Conservation (phyloP, 2,797 vertebrate genomes). For the Xiphophorus birchmanni region DNA sequence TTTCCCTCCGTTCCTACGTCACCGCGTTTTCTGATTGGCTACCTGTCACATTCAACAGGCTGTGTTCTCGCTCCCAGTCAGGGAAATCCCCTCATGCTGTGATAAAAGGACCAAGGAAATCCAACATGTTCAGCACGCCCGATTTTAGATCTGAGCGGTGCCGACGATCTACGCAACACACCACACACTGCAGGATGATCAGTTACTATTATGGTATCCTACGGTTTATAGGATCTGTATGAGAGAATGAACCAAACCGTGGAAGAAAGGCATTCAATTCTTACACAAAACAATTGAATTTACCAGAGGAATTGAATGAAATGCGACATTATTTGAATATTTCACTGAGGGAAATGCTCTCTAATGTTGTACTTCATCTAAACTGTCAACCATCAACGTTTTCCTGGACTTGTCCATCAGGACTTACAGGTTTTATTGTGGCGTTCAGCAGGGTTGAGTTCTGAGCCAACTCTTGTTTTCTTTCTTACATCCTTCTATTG, state of each 20-base stretch:
- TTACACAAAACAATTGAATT: neutral
- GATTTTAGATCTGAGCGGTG: no score
- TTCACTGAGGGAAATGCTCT: neutral
- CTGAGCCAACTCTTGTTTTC: neutral
- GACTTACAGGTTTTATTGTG: neutral
- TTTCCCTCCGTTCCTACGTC: no score
- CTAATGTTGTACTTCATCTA: neutral
- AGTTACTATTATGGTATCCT: no score
- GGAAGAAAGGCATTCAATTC: neutral
- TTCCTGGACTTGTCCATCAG: neutral
- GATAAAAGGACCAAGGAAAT: no score
- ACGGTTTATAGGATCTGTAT: neutral
- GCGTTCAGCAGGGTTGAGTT: neutral
- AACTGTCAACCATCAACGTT: neutral
- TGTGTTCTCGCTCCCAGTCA: no score
- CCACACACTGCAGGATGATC: no score
- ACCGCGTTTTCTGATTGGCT: no score
- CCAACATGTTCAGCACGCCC: no score
- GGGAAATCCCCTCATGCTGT: no score
- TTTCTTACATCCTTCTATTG: neutral
- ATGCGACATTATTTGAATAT: neutral
- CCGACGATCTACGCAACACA: no score
- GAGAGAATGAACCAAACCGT: neutral
- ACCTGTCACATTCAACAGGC: no score
- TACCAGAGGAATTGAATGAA: neutral